phyloP scores from a whole-genome alignment of 2,797 vertebrate species.

The Pterois miles region DNA sequence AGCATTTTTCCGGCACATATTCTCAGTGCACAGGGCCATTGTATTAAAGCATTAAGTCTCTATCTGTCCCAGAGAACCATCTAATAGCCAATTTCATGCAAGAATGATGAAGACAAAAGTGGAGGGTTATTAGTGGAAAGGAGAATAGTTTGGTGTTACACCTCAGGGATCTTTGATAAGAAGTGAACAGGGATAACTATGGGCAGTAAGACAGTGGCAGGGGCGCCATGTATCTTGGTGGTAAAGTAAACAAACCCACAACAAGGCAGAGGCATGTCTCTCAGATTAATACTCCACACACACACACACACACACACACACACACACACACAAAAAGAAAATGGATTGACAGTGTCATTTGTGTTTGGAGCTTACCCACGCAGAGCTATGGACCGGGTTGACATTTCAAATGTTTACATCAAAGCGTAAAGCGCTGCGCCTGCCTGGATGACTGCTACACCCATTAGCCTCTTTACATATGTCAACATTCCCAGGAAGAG shows the following conservation, averaged over 20 bases:
- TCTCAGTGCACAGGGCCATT: conserved; percentile 34
- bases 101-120: conserved; percentile 78
- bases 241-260: conserved; percentile 61
- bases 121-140: conserved; percentile 74
- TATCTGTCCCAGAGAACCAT: conserved; percentile 68
- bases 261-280: conserved; percentile 53
- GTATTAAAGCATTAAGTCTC: conserved; percentile 61
- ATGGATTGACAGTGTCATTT: conserved; percentile 65
- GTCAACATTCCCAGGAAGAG: conserved; percentile 58
- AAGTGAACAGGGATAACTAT: conserved; percentile 62
- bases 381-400: conserved; percentile 44
- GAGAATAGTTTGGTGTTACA: conserved; percentile 74
- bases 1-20: conserved; percentile 50
- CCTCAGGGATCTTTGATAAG: conserved; percentile 72
- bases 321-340: conserved; percentile 28
- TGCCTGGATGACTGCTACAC: conserved; percentile 55
- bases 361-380: conserved; percentile 47
- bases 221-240: conserved; percentile 30
- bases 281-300: conserved; percentile 55
- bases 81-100: conserved; percentile 85
- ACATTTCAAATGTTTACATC: conserved; percentile 73
- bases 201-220: conserved; percentile 30
- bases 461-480: conserved; percentile 72
- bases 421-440: conserved; percentile 46
- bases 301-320: conserved; percentile 21